These are phyloP conservation scores for Aspidapion aeneum DNA, from an alignment of 2,888 invertebrate genomes.

Conservation along the genomic window DNA sequence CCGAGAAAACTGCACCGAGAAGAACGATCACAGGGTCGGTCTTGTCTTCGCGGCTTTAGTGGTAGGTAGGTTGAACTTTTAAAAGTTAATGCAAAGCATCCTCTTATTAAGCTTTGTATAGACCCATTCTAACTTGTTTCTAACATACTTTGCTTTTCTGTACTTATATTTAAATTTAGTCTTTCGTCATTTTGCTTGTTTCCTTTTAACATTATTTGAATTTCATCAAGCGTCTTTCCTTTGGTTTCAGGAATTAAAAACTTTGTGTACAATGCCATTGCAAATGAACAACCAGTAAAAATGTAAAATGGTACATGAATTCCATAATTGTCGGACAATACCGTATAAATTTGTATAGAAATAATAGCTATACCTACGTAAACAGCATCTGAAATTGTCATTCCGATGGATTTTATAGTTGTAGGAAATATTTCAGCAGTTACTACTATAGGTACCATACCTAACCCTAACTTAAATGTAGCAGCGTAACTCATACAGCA, in stretches of 20 bases:
- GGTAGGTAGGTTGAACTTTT: no score
- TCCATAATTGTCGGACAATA: conserved; percentile 33
- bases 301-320: conserved; percentile 43
- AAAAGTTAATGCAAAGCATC: no score
- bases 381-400: conserved; percentile 43
- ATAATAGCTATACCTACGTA: conserved; percentile 40
- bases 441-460: conserved; percentile 43
- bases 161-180: no score
- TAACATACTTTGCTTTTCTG: no score
- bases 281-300: conserved; percentile 38
- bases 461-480: conserved; percentile 42
- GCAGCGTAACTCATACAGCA: conserved; percentile 41
- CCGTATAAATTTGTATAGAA: conserved; percentile 40
- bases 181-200: not conserved
- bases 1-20: no score
- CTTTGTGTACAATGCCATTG: conserved; percentile 39
- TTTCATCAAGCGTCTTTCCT: conserved; percentile 43
- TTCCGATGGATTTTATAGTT: conserved; percentile 44
- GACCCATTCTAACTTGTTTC: no score
- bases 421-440: conserved; percentile 46
- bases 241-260: conserved; percentile 43
- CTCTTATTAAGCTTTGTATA: no score
- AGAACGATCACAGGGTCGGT: no score
- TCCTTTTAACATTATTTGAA: conserved; percentile 42
- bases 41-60: no score